These are phyloP conservation scores for Cyclopterus lumpus DNA, from an alignment of 2,797 vertebrate species.

Conservation along the genomic window DNA sequence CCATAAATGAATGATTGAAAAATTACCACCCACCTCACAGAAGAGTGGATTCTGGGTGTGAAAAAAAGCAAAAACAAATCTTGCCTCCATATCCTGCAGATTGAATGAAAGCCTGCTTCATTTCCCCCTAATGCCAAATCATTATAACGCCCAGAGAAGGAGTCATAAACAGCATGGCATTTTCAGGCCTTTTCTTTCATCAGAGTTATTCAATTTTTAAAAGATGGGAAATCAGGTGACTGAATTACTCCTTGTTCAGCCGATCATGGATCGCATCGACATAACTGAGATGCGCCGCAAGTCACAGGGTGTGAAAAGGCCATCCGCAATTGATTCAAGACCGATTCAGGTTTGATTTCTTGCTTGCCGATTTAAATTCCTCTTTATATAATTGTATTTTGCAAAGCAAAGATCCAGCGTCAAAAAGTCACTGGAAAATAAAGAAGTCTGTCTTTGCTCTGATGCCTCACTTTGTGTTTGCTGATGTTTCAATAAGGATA, in stretches of 20 bases:
- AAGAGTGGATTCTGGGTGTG: not conserved
- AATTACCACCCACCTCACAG: not conserved
- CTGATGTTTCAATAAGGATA: not conserved
- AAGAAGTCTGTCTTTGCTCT: not conserved
- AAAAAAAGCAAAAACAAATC: constrained; percentile 6
- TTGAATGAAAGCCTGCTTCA: constrained; percentile 1
- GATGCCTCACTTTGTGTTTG: not conserved
- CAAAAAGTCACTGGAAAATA: not conserved
- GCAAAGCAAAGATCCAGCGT: not conserved
- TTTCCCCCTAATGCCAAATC: constrained; percentile 7
- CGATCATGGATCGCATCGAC: constrained; percentile 37
- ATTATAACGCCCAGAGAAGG: not conserved
- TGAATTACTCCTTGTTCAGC: constrained; percentile 36
- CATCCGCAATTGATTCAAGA: constrained; percentile 12
- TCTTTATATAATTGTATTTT: not conserved
- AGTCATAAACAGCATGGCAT: constrained; percentile 25
- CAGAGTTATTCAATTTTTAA: constrained; percentile 31
- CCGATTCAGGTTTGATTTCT: constrained; percentile 22
- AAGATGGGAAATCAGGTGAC: constrained; percentile 17
- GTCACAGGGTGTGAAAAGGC: constrained; percentile 49
- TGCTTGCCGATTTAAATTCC: not conserved
- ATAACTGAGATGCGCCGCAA: not conserved
- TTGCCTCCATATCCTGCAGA: not conserved
- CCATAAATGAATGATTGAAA: not conserved
- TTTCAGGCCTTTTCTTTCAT: constrained; percentile 42